Percentiles rank a stretch among this genome's conserved stretches.
phyloP scores from a whole-genome alignment of 1,140 invertebrate species.

The Teleogryllus occipitalis region DNA sequence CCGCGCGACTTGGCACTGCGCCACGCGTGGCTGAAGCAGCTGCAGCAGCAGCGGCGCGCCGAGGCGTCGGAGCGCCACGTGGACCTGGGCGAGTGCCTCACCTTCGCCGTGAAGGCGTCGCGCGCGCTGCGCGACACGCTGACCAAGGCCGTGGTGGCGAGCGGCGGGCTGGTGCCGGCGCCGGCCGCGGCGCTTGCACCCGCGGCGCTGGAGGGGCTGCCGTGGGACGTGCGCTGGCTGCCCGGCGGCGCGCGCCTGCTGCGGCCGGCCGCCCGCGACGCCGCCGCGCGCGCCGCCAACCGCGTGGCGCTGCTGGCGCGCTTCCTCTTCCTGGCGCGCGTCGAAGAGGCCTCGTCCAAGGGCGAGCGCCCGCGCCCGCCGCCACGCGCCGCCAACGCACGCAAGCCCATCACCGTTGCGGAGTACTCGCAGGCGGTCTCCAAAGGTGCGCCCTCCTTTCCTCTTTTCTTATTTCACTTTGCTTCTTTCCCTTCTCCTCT shows the following conservation, averaged over 20 bases:
- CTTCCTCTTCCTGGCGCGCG: background rate
- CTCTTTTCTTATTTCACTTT: background rate
- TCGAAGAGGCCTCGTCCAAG: background rate
- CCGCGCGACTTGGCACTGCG: conserved; percentile 15
- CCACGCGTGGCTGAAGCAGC: conserved; percentile 9
- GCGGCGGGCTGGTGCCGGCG: too few relatives aligned
- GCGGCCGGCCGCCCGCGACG: too few relatives aligned
- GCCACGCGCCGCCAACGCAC: too few relatives aligned
- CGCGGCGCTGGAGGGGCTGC: conserved; percentile 10
- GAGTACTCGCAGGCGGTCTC: background rate
- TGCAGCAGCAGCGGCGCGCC: background rate
- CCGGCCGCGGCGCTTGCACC: too few relatives aligned
- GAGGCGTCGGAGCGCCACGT: background rate
- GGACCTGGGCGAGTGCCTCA: conserved; percentile 13
- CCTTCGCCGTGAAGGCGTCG: background rate
- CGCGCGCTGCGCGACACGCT: background rate
- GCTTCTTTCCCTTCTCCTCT: background rate
- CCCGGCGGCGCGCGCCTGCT: conserved; percentile 22
- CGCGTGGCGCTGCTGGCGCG: background rate
- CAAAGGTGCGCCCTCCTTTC: background rate
- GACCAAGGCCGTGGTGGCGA: background rate
- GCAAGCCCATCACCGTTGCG: background rate
- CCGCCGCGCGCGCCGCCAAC: background rate
- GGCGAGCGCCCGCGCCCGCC: too few relatives aligned
- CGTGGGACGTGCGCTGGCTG: conserved; percentile 27